Percentiles rank a stretch among this genome's conserved stretches.
Evolutionary conservation across 2,113 vertebrate genomes (phyloP).

Genomic region (Chaetorhynchus papuensis): DNA sequence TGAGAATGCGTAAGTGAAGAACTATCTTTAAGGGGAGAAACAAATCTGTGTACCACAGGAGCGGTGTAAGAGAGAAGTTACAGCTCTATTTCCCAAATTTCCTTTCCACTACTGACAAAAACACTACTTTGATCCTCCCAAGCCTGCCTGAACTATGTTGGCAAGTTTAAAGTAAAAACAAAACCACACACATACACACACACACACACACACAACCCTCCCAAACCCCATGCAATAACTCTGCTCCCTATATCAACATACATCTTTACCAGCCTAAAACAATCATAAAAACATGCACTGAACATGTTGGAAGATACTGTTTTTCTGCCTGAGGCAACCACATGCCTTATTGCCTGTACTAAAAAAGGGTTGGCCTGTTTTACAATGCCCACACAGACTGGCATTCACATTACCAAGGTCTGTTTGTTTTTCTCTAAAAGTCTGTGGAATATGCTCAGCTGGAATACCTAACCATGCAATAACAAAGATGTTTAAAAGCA

Average conservation of each 20-base stretch:
- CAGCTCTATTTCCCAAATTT: not conserved
- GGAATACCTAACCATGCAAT: not conserved
- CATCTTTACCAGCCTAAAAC: not conserved
- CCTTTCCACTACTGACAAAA: not conserved
- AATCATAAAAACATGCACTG: not conserved
- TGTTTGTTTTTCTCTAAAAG: not conserved
- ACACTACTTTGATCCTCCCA: constrained; percentile 9
- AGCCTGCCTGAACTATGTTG: not conserved
- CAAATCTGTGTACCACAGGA: not conserved
- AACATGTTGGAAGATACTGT: not conserved
- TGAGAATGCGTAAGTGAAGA: not conserved
- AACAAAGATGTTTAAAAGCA: not conserved
- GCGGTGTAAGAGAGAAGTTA: not conserved
- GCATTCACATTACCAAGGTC: not conserved
- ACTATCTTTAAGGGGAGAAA: not conserved
- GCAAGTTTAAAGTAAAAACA: not conserved
- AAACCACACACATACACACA: not conserved
- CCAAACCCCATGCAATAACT: not conserved
- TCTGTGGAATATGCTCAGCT: not conserved
- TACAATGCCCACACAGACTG: not conserved
- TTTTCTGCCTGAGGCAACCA: not conserved
- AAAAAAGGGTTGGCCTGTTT: not conserved
- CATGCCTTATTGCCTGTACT: not conserved
- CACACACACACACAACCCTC: not conserved
- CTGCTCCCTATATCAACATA: not conserved